These are phyloP conservation scores for Ursus arctos DNA, from an alignment of 2,113 vertebrate genomes.

Conservation along the genomic window DNA sequence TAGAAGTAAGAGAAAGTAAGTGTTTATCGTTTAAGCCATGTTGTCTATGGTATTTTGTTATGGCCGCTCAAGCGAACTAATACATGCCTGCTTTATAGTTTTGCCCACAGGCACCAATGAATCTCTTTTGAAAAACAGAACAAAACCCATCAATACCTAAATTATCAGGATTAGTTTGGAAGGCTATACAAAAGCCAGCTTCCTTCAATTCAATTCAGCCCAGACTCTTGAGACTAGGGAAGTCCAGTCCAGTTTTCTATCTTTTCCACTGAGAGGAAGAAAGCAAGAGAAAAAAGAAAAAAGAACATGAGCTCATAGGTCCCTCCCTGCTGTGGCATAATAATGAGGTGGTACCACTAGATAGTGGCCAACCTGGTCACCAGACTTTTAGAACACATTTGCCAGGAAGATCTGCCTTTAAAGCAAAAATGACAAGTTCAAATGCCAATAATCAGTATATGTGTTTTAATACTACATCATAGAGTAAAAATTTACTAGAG, in stretches of 20 bases:
- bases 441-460: neutral
- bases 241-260: conserved; percentile 13
- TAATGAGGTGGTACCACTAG: neutral
- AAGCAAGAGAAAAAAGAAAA: conserved; percentile 51
- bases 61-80: conserved; percentile 13
- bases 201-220: conserved; percentile 55
- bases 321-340: neutral
- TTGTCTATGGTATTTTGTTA: neutral
- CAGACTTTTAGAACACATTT: conserved; percentile 25
- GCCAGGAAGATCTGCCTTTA: conserved; percentile 27
- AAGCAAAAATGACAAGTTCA: conserved; percentile 36
- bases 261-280: conserved; percentile 53
- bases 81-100: conserved; percentile 10
- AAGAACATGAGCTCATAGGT: neutral
- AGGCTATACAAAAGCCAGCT: conserved; percentile 52
- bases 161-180: conserved; percentile 49
- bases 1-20: neutral
- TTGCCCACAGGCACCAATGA: neutral
- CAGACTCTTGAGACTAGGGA: conserved; percentile 48
- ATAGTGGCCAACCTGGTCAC: neutral
- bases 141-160: conserved; percentile 44
- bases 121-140: conserved; percentile 41
- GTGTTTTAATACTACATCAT: conserved; percentile 30
- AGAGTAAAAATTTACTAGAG: conserved; percentile 15
- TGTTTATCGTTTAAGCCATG: neutral